Base-by-base conservation (phyloP, 1,140 invertebrate species). In the Holcopasites calliopsidis region DNA sequence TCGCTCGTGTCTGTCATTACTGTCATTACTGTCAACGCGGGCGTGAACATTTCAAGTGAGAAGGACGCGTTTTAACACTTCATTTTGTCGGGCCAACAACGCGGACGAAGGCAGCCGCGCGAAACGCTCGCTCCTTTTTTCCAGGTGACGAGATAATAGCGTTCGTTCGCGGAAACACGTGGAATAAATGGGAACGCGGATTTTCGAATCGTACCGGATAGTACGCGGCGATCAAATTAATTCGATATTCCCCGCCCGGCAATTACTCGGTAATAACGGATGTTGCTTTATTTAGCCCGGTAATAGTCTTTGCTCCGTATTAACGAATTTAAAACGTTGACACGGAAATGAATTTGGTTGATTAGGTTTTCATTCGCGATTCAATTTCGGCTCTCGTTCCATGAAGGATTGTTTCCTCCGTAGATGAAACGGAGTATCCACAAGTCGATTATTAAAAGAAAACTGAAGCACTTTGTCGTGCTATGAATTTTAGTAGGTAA, bases 11-110 rank as follows among this genome's bases (percentile, higher is more conserved):
- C 69, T 33, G 40, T 72, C 69, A 62, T 72, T 72, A 62, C 58
- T 62, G 44, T 62, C 69, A 72, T 72, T 72, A 72, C 69, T 72
- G 58, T 72, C 58, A 62, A n/a, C 69, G 13, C 7, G 23, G 8
- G 18, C 16, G 42, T 21, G 31, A 26, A 28, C 44, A 13, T 65
- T 65, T 50, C 31, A n/a, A 7, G 23, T 18, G 58, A 62, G 31
- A 72, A 31, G 23, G 58, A n/a, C 21, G 58, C 31, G 57, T 62
- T 72, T 72, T 61, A 71, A 71, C 69, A 50, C 69, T 72, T 72
- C 58, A 62, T 62, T 72, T 52, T 28, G 57, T n/a, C 57, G 10
- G 26, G 23, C 55, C 42, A 55, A 6, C 42, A 31, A 11, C 44
- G n/a, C n/a, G n/a, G n/a, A 38, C 33, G 23, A 62, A 33, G 11